Base-by-base conservation (phyloP, 2,888 invertebrate genomes). In the Pachycephus smyrnensis region DNA sequence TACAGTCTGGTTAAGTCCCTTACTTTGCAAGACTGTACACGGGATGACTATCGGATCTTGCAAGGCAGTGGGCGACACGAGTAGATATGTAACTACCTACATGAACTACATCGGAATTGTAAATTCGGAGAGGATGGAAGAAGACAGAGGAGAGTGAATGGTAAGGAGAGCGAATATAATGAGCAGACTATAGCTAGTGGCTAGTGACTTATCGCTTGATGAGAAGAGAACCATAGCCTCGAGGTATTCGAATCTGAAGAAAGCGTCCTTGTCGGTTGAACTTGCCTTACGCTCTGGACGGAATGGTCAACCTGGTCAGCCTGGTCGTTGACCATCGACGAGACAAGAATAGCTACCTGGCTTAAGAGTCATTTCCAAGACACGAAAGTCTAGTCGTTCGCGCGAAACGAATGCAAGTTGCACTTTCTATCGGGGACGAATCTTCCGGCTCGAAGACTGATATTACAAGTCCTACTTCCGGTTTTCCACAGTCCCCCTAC, bases 211-310 rank as follows among this genome's bases (percentile, higher is more conserved):
- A 11, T 55, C 75, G 75, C 40, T n/a, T 0, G 31, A 36, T 33
- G 73, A 73, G 15, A 36, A 73, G 35, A 36, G 35, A 36, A 73
- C 73, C 35, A 3, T 40, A 69, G 30, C 30, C 69, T 31, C 69
- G 69, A 30, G 69, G 31, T 15, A 32, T 12, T 30, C 73, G 76
- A 33, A 73, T 75, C 79, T 40, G 82, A 88, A 86, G 89, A 90
- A 89, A 89, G 89, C 86, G 90, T 88, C 90, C 90, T 90, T 90
- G 90, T 84, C 85, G 84, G 86, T 88, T 90, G 90, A 90, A 90
- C 90, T 90, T 90, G 89, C 79, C 78, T 77, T 73, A 78, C 69
- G 69, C 11, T 30, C 15, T n/a, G 40, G 15, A 40, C 40, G 40
- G 40, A 15, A 40, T 12, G 15, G 40, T 40, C 40, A 15, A 40